Percentiles rank a stretch among this genome's conserved stretches.
Evolutionary conservation across 2,888 invertebrate genomes (phyloP).

Genomic region (Atrina japonica): DNA sequence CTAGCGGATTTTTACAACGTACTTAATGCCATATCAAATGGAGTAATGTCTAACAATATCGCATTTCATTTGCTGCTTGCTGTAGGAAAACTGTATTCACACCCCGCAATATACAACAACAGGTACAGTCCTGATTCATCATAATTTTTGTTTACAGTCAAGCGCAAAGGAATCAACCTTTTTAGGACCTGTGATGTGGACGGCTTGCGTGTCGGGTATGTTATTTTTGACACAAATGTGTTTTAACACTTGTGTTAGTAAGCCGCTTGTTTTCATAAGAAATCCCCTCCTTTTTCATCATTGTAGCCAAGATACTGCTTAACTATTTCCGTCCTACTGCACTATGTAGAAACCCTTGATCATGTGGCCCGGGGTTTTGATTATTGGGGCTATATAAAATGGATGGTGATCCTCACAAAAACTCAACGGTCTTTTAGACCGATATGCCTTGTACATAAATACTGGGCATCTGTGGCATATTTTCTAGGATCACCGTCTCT

Average conservation of each 20-base stretch:
- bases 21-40: too few species aligned
- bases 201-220: too few species aligned
- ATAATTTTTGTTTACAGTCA: too few species aligned
- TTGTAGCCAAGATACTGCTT: not conserved
- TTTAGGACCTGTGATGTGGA: too few species aligned
- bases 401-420: not conserved
- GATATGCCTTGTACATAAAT: not conserved
- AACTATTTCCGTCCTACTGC: conserved; percentile 4
- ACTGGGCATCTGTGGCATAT: conserved; percentile 1
- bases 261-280: not conserved
- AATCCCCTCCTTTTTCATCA: conserved; percentile 4
- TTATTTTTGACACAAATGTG: conserved; percentile 1
- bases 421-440: not conserved
- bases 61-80: too few species aligned
- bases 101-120: too few species aligned
- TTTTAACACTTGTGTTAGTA: not conserved
- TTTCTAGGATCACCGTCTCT: not conserved
- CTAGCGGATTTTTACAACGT: too few species aligned
- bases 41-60: too few species aligned
- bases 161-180: too few species aligned
- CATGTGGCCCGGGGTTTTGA: not conserved
- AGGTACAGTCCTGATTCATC: too few species aligned
- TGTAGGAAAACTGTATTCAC: too few species aligned
- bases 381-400: conserved; percentile 8
- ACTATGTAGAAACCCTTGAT: conserved; percentile 1